Conservation (phyloP, 2,888 invertebrate species). For the Gryllus longicercus region DNA sequence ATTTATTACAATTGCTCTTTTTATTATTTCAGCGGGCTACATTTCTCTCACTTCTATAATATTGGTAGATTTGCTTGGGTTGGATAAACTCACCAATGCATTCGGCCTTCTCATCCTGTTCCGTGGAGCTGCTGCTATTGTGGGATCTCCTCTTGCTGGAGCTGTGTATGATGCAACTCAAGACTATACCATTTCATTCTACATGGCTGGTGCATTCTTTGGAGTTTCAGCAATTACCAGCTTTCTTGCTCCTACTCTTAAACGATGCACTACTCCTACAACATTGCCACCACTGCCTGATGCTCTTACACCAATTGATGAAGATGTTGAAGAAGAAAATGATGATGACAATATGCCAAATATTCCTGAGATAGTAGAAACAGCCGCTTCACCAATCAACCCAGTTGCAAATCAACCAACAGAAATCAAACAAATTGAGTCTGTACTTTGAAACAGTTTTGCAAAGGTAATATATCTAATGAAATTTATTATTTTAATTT, state of each 20-base stretch:
- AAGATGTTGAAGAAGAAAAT: slow-evolving; percentile 59
- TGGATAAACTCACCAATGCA: slow-evolving; percentile 94
- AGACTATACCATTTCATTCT: slow-evolving; percentile 86
- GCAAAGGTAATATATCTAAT: not conserved
- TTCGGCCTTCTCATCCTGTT: slow-evolving; percentile 94
- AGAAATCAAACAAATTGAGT: slow-evolving; percentile 68
- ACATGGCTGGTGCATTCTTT: slow-evolving; percentile 86
- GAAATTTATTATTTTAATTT: not conserved
- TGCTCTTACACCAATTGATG: slow-evolving; percentile 77
- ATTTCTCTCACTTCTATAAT: slow-evolving; percentile 97
- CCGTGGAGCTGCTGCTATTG: slow-evolving; percentile 89
- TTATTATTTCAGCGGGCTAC: slow-evolving; percentile 72
- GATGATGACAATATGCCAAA: slow-evolving; percentile 65
- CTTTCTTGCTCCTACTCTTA: slow-evolving; percentile 73
- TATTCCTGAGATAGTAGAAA: slow-evolving; percentile 73
- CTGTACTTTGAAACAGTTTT: slow-evolving; percentile 55
- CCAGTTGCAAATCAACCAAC: slow-evolving; percentile 45
- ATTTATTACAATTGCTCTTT: too few species aligned
- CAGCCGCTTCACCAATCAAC: slow-evolving; percentile 65
- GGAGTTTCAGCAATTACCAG: slow-evolving; percentile 79
- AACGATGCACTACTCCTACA: slow-evolving; percentile 55
- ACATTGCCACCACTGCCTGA: slow-evolving; percentile 63
- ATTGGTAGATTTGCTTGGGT: slow-evolving; percentile 89
- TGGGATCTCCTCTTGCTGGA: slow-evolving; percentile 81
- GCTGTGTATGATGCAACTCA: slow-evolving; percentile 82